A percentile compares a stretch with the other conserved stretches of the same genome.
Evolutionary conservation across 1,140 invertebrate species (phyloP).

Genomic region (Coelopa frigida): DNA sequence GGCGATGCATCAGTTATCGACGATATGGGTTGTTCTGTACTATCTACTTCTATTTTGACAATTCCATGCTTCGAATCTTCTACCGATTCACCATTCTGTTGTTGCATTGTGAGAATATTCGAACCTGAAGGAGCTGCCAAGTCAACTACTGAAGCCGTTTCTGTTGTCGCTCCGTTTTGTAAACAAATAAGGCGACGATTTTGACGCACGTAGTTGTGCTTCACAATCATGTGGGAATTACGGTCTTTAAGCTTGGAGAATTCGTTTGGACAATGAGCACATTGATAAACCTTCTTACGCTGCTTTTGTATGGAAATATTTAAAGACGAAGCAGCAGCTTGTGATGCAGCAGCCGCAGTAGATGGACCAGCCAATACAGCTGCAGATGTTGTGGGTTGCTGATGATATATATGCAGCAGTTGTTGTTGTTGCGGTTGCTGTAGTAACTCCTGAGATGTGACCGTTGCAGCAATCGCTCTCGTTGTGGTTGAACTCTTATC

Average conservation of each 20-base stretch:
- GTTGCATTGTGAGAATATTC: too few species aligned
- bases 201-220: slow-evolving; percentile 39
- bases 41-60: slow-evolving; percentile 38
- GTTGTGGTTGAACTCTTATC: slow-evolving; percentile 13
- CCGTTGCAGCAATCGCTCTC: neutral
- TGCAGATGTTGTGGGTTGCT: neutral
- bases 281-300: slow-evolving; percentile 35
- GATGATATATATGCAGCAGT: too few species aligned
- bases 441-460: neutral
- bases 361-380: slow-evolving; percentile 32
- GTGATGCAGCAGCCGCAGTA: slow-evolving; percentile 15
- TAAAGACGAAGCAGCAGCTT: neutral
- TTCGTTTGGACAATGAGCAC: slow-evolving; percentile 31
- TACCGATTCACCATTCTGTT: slow-evolving; percentile 1
- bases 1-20: neutral
- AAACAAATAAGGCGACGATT: slow-evolving; percentile 38
- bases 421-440: neutral
- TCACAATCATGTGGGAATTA: slow-evolving; percentile 37
- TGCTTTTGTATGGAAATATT: too few species aligned
- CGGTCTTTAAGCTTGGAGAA: slow-evolving; percentile 38
- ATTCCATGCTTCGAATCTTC: slow-evolving; percentile 37
- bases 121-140: too few species aligned
- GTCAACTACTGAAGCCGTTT: slow-evolving; percentile 8
- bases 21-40: slow-evolving; percentile 12
- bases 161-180: slow-evolving; percentile 18